These are phyloP conservation scores for Cryptoprocta ferox DNA, from an alignment of 2,797 vertebrate species.

Conservation along the genomic window DNA sequence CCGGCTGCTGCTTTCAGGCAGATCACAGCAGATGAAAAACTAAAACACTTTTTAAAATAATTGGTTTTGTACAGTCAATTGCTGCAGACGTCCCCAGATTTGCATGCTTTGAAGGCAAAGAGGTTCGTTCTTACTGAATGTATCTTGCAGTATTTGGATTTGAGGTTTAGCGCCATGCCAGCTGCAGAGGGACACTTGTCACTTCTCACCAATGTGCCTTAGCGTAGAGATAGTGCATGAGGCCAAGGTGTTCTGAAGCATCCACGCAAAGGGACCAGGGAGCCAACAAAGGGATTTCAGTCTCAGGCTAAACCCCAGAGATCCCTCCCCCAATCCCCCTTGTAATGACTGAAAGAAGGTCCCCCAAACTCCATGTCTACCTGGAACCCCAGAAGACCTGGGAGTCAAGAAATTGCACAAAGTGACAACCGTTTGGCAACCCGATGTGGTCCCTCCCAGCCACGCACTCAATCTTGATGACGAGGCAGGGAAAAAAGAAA, in stretches of 20 bases:
- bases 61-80: conserved; percentile 59
- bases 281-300: background rate
- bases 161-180: background rate
- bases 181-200: background rate
- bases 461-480: background rate
- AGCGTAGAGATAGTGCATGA: background rate
- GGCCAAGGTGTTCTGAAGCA: background rate
- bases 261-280: background rate
- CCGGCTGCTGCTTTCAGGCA: background rate
- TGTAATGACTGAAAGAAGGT: background rate
- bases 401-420: background rate
- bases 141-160: conserved; percentile 56
- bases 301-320: background rate
- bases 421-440: background rate
- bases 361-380: background rate
- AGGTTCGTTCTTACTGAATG: conserved; percentile 78
- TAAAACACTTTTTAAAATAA: conserved; percentile 32
- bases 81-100: conserved; percentile 8
- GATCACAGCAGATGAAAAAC: background rate
- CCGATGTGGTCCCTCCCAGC: background rate
- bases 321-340: background rate
- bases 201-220: background rate
- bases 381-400: background rate
- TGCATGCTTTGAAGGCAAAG: conserved; percentile 68
- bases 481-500: background rate